Evolutionary conservation across 2,797 vertebrate genomes (phyloP).

Genomic region (Sebastes cheni): DNA sequence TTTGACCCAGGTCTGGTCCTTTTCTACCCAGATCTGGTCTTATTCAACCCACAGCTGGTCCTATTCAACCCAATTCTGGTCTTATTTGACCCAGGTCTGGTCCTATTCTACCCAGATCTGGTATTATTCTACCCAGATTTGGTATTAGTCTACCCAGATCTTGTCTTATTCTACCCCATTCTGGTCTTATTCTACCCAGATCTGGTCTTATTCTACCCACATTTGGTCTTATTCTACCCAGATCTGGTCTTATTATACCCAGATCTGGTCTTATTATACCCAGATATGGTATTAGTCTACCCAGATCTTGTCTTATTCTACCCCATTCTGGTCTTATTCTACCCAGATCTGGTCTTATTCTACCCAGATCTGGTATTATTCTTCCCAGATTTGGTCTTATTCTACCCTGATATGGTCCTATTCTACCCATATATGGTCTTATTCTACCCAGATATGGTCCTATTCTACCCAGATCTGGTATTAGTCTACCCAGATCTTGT

Average conservation of each 20-base stretch:
- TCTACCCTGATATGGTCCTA: too few relatives aligned
- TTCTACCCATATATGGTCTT: fast-evolving
- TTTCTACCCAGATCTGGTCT: too few relatives aligned
- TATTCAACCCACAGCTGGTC: too few relatives aligned
- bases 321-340: fast-evolving
- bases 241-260: too few relatives aligned
- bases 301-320: too few relatives aligned
- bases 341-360: fast-evolving
- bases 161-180: too few relatives aligned
- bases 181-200: fast-evolving
- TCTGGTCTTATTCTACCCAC: fast-evolving
- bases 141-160: too few relatives aligned
- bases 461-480: fast-evolving
- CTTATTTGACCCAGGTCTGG: too few relatives aligned
- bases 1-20: too few relatives aligned
- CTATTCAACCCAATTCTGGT: too few relatives aligned
- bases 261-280: fast-evolving
- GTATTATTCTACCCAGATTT: fast-evolving
- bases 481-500: fast-evolving
- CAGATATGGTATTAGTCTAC: fast-evolving
- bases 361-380: fast-evolving
- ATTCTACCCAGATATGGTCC: fast-evolving
- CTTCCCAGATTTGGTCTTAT: fast-evolving
- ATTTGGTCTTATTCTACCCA: too few relatives aligned
- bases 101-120: fast-evolving